These are phyloP conservation scores for Labroides dimidiatus DNA, from an alignment of 2,797 vertebrate genomes.

Conservation along the genomic window DNA sequence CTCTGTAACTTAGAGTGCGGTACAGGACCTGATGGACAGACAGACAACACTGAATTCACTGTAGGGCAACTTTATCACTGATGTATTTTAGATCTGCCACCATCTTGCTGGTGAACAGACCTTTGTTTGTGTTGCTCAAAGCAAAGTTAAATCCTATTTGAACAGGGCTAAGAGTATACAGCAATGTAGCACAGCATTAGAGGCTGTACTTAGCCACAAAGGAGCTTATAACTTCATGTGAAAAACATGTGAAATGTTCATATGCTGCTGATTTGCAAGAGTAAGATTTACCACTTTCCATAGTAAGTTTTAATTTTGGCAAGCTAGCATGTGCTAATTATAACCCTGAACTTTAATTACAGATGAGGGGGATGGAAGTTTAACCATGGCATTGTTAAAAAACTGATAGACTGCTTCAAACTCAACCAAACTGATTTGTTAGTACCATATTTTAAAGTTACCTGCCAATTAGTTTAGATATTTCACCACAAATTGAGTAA, in stretches of 20 bases:
- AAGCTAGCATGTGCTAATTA: no score
- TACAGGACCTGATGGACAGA: slow-evolving; percentile 84
- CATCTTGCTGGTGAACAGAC: not conserved
- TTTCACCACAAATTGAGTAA: not conserved
- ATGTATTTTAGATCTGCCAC: not conserved
- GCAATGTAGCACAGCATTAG: not conserved
- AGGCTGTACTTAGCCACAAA: not conserved
- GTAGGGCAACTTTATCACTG: not conserved
- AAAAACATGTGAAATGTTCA: not conserved
- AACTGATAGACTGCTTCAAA: no score
- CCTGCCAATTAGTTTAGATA: not conserved
- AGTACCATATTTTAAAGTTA: not conserved
- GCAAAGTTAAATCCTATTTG: not conserved
- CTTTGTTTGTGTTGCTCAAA: not conserved
- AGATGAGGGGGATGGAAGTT: no score
- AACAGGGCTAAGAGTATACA: not conserved
- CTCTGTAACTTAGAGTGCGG: slow-evolving; percentile 93
- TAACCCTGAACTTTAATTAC: no score
- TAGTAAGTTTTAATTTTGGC: no score
- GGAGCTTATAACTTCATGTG: not conserved
- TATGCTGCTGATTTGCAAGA: not conserved
- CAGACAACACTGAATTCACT: not conserved
- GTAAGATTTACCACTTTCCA: not conserved
- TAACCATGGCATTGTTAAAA: no score
- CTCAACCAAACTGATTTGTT: no score